These are phyloP conservation scores for Apoda limacodes DNA, from an alignment of 2,888 invertebrate species.

Conservation along the genomic window DNA sequence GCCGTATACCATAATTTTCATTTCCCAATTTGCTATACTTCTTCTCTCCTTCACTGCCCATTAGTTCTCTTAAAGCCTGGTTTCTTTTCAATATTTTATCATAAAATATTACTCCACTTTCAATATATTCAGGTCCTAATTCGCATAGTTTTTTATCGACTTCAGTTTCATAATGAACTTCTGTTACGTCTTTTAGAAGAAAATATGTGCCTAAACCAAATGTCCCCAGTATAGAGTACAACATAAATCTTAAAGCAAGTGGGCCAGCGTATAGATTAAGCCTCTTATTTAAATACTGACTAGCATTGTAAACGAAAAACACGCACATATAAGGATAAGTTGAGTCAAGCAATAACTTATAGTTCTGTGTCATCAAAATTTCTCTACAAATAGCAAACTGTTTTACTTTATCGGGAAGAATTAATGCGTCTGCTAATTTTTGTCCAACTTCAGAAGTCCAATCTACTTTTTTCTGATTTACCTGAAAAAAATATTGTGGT, in stretches of 20 bases:
- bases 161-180: slow-evolving; percentile 71
- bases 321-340: slow-evolving; percentile 58
- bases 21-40: slow-evolving; percentile 77
- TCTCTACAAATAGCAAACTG: slow-evolving; percentile 84
- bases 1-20: slow-evolving; percentile 74
- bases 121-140: slow-evolving; percentile 71
- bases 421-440: slow-evolving; percentile 73
- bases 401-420: slow-evolving; percentile 83
- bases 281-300: slow-evolving; percentile 60
- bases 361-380: slow-evolving; percentile 72
- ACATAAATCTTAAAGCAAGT: slow-evolving; percentile 36
- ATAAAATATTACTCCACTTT: slow-evolving; percentile 83
- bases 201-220: slow-evolving; percentile 73
- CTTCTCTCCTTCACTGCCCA: slow-evolving; percentile 72
- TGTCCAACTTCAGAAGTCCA: slow-evolving; percentile 75
- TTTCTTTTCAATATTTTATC: slow-evolving; percentile 79
- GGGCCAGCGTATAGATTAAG: slow-evolving; percentile 70
- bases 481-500: too few relatives aligned
- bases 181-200: slow-evolving; percentile 73
- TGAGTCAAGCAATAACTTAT: slow-evolving; percentile 69
- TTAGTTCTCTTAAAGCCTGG: slow-evolving; percentile 74
- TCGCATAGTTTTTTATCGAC: slow-evolving; percentile 73
- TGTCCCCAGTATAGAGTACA: slow-evolving; percentile 68
- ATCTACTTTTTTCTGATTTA: slow-evolving; percentile 72
- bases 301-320: slow-evolving; percentile 61